Base-by-base conservation (phyloP, 2,888 invertebrate species). In the Agrilus biguttatus region DNA sequence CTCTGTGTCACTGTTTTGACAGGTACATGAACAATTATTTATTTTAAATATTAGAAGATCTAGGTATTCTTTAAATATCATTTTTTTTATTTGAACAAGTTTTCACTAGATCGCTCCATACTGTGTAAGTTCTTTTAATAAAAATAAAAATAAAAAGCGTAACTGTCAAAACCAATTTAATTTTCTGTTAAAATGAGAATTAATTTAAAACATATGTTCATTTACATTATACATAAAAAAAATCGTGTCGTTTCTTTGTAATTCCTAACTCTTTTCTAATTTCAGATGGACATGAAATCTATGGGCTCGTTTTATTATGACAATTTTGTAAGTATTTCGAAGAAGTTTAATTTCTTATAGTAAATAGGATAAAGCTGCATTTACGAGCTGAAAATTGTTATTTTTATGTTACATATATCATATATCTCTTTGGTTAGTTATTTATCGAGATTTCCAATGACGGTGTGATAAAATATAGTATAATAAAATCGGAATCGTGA, bases 211-310 rank as follows among this genome's bases (percentile, higher is more conserved):
- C 28, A 36, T 38, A 37, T 13, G 33, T 45, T 45, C 45, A 46
- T 47, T 51, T 51, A 45, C 47, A 46, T 51, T 51, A 48, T 44
- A 36, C 44, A 46, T 23, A 42, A 35, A 39, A 36, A 51, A 50
- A 47, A 49, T 49, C 54, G n/a, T 52, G 48, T 51, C 53, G 50
- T 51, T 49, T 51, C 40, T 39, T 34, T 44, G 14, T 32, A 44
- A 36, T 34, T 28, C 40, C 43, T 45, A 45, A 47, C 41, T 32
- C 19, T 53, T 55, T 58, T 58, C 62, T 63, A 59, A 70, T 84
- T 84, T 75, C 83, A 89, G 88, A 88, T 89, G 88, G 88, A 89
- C 78, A 84, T 88, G 83, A 89, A 89, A 82, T 84, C 86, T 76
- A 85, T 88, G 78, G 88, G 88, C 73, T 87, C 87, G 70, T 86